Base-by-base conservation (phyloP, 2,888 invertebrate species). In the Drosophila rellima region DNA sequence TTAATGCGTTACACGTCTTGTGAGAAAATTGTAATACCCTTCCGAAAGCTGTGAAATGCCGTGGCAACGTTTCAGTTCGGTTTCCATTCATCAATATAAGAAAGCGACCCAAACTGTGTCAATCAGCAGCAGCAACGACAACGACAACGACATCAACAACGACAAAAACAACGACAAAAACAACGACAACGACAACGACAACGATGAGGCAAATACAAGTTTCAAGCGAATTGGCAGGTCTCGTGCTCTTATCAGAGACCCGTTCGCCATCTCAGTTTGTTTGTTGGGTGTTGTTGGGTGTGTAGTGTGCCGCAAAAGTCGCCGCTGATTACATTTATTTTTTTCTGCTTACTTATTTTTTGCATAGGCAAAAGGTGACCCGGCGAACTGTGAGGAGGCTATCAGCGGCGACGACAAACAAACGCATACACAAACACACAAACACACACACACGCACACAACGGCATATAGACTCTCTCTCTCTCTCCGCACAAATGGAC, bases 331-430 rank as follows among this genome's bases (percentile, higher is more conserved):
- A 89, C 82, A 71, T 63, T 59, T 64, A 66, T 63, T 72, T 60
- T 51, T 80, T 57, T 67, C 54, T 67, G 55, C 35, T 60, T 39
- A 37, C 56, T 61, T 63, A 55, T 60, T 83, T 86, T 84, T 89
- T 72, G 90, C 90, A 80, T 86, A 72, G 74, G 85, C 78, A 83
- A 89, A 82, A 90, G 85, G 89, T 85, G 89, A 90, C 85, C 84
- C 74, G 90, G 66, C 86, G 78, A 82, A 88, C 84, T 74, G 74
- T 72, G 66, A 65, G 85, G 64, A 67, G 85, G 85, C 90, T 85
- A 85, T 85, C 85, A 89, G 85, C 71, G 72, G 67, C 65, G 62
- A 85, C 65, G 62, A 85, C 82, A 84, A 84, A 84, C 85, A 79
- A 78, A 82, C 72, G 80, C 80, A 66, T 83, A 80, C 63, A 85